phyloP scores from a whole-genome alignment of 1,140 invertebrate species.

The Zaprionus africanus region DNA sequence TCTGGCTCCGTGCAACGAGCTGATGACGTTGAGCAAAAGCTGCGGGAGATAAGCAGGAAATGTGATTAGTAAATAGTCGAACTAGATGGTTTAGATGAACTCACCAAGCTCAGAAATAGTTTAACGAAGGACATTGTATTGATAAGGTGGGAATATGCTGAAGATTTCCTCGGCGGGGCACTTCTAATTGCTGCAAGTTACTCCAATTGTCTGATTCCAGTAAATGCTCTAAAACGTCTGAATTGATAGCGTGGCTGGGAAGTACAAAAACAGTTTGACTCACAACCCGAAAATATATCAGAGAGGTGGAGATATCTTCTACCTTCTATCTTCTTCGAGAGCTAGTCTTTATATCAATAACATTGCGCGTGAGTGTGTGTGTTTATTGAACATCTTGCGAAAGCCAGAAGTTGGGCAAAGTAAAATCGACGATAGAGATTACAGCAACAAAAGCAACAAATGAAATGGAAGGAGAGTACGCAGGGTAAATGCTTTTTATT shows the following conservation, averaged over 20 bases:
- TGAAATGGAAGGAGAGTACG: conserved; percentile 39
- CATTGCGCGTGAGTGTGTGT: conserved; percentile 9
- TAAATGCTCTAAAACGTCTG: conserved; percentile 27
- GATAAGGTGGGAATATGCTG: conserved; percentile 9
- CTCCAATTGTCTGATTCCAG: conserved; percentile 39
- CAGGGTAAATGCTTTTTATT: conserved; percentile 53
- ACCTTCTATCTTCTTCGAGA: conserved; percentile 16
- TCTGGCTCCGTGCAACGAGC: conserved; percentile 25
- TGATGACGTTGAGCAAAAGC: conserved; percentile 50
- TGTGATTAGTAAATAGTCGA: background rate
- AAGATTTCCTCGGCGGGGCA: conserved; percentile 1
- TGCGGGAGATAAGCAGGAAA: background rate
- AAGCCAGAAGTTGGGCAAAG: conserved; percentile 63
- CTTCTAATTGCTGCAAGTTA: conserved; percentile 51
- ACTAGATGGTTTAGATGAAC: background rate
- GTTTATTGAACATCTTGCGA: conserved; percentile 66
- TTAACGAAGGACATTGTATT: conserved; percentile 60
- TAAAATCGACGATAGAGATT: conserved; percentile 36
- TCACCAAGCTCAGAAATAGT: conserved; percentile 50
- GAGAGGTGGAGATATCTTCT: conserved; percentile 57
- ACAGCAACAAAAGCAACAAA: conserved; percentile 44
- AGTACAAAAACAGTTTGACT: conserved; percentile 47
- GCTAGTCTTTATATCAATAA: conserved; percentile 50
- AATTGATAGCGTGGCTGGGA: conserved; percentile 43
- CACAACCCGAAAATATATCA: conserved; percentile 53